Evolutionary conservation across 2,797 vertebrate species (phyloP), one percentile per base, ranked within the genome.

Genomic region (Xerus rutilus): DNA sequence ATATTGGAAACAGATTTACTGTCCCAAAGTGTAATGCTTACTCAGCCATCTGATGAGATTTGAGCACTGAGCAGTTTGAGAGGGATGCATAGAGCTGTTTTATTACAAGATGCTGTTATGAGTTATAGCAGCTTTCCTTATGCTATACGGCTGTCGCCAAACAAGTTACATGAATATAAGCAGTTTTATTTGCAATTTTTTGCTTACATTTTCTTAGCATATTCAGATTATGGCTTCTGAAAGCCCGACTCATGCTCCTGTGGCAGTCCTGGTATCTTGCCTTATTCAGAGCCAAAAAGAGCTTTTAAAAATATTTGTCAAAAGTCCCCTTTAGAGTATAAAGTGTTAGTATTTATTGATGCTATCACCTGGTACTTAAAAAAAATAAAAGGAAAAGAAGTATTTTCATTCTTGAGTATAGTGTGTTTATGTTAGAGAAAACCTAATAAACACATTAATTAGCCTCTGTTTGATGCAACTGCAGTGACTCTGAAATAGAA

Each of bases 1-100:
- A 98, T 98, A 99, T 98, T 98, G 98, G 98, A 98, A 98, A 94
- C 98, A 98, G 98, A 98, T 98, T 99, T 98, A 98, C 98, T 98
- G 98, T 98, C 98, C 98, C 98, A 0, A 98, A 98, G 98, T 98
- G 98, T 98, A 98, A 98, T 98, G 98, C 98, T 98, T 98, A 98
- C 98, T 98, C 98, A 98, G 98, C 98, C 98, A 98, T 98, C 98
- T 98, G 98, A 99, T 98, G 98, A 98, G 98, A 98, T 98, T 77
- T 95, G 98, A 98, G 97, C 98, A 92, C 96, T 97, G 98, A 98
- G 98, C 98, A 98, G 98, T 99, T 98, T 98, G 98, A 98, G 98
- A 98, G 97, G 97, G 98, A 98, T 98, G 98, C 98, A 98, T 97
- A 98, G 98, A 98, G 97, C 98, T 98, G 98, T 98, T 98, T 98